Evolutionary conservation across 2,888 invertebrate species (phyloP).

Genomic region (Orthonychiurus folsomi): DNA sequence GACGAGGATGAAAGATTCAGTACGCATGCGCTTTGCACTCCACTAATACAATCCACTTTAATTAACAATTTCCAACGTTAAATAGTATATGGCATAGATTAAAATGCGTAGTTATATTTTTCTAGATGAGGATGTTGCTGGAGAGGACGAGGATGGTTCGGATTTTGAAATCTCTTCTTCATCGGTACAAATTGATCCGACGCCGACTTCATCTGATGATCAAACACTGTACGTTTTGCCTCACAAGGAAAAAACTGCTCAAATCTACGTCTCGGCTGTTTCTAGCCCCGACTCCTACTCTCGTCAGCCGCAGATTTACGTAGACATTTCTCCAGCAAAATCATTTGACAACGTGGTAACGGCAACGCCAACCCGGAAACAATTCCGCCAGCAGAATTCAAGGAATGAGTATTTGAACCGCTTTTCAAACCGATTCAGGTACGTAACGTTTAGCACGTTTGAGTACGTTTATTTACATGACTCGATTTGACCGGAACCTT

Average conservation of each 20-base stretch:
- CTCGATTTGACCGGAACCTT: not conserved
- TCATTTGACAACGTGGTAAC: conserved; percentile 37
- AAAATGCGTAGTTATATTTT: no score
- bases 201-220: conserved; percentile 31
- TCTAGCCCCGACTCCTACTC: conserved; percentile 38
- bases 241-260: conserved; percentile 33
- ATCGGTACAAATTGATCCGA: conserved; percentile 16
- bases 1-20: conserved; percentile 6
- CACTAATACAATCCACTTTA: no score
- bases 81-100: no score
- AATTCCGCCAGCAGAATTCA: conserved; percentile 21
- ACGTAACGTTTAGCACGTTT: not conserved
- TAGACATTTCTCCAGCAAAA: conserved; percentile 39
- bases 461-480: not conserved
- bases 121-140: conserved; percentile 8
- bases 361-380: conserved; percentile 36
- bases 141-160: conserved; percentile 11
- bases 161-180: conserved; percentile 15
- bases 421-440: conserved; percentile 21
- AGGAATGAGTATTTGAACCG: conserved; percentile 24
- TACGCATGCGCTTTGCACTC: not conserved
- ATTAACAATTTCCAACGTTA: no score
- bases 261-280: conserved; percentile 37
- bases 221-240: conserved; percentile 39
- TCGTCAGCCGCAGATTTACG: conserved; percentile 37